Conservation (phyloP, 2,113 vertebrate genomes). For the Aplodontia rufa region DNA sequence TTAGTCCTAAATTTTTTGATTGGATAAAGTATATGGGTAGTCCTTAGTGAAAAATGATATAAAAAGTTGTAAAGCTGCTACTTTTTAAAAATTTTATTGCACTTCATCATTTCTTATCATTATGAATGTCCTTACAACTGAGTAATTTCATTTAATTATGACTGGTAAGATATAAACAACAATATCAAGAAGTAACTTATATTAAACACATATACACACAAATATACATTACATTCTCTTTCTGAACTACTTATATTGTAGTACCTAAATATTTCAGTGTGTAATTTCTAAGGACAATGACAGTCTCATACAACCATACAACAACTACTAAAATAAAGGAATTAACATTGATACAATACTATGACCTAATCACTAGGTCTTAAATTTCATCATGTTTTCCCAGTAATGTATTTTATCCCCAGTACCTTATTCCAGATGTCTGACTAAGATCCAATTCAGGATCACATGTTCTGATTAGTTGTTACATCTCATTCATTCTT, state of each 20-base stretch:
- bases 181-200: background rate
- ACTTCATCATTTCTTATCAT: background rate
- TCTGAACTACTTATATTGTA: background rate
- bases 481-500: background rate
- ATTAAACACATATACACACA: background rate
- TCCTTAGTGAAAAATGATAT: background rate
- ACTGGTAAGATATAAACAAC: background rate
- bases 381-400: background rate
- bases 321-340: background rate
- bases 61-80: background rate
- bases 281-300: background rate
- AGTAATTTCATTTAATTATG: background rate
- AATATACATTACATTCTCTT: background rate
- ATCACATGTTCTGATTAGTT: background rate
- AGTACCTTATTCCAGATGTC: background rate
- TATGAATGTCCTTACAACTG: background rate
- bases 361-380: background rate
- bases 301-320: background rate
- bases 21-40: background rate
- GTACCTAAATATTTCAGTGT: background rate
- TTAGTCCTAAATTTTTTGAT: background rate
- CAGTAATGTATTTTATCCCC: background rate
- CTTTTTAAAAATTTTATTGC: background rate
- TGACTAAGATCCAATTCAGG: background rate
- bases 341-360: background rate